Percentiles rank a stretch among this genome's conserved stretches.
These are phyloP conservation scores for Orchesellides sinensis DNA, from an alignment of 2,888 invertebrate species.

Conservation along the genomic window DNA sequence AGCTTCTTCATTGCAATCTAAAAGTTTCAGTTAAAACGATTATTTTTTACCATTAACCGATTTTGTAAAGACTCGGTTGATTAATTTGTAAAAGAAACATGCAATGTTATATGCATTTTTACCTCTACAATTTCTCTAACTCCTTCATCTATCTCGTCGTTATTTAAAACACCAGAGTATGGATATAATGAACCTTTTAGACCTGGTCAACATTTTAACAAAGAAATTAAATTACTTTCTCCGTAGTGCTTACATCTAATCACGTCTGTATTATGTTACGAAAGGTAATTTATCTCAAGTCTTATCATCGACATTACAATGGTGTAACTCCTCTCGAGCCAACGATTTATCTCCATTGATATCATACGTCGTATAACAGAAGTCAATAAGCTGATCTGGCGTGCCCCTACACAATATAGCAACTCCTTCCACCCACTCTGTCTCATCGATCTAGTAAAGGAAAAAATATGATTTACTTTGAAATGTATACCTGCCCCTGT, in stretches of 20 bases:
- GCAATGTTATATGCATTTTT: background rate
- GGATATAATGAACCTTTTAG: slow-evolving; percentile 44
- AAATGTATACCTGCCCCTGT: background rate
- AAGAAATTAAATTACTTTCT: too few species aligned
- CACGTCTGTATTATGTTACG: too few species aligned
- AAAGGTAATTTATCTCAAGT: too few species aligned
- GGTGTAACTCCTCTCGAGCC: slow-evolving; percentile 59
- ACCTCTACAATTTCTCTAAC: slow-evolving; percentile 63
- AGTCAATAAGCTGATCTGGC: slow-evolving; percentile 58
- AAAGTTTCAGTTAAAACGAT: background rate
- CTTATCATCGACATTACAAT: too few species aligned
- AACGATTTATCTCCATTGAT: slow-evolving; percentile 64
- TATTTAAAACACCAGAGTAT: slow-evolving; percentile 50
- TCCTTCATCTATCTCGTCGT: slow-evolving; percentile 59
- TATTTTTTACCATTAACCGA: too few species aligned
- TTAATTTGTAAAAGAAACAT: too few species aligned
- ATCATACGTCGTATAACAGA: slow-evolving; percentile 62
- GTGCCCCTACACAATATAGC: slow-evolving; percentile 42
- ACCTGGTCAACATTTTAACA: too few species aligned
- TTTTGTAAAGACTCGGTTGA: too few species aligned
- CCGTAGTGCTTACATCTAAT: too few species aligned
- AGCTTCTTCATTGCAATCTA: slow-evolving; percentile 50
- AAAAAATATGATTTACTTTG: background rate
- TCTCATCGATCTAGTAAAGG: slow-evolving; percentile 47
- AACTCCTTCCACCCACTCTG: slow-evolving; percentile 62